Base-by-base conservation (phyloP, 2,888 invertebrate genomes). In the Lampropteryx suffumata region DNA sequence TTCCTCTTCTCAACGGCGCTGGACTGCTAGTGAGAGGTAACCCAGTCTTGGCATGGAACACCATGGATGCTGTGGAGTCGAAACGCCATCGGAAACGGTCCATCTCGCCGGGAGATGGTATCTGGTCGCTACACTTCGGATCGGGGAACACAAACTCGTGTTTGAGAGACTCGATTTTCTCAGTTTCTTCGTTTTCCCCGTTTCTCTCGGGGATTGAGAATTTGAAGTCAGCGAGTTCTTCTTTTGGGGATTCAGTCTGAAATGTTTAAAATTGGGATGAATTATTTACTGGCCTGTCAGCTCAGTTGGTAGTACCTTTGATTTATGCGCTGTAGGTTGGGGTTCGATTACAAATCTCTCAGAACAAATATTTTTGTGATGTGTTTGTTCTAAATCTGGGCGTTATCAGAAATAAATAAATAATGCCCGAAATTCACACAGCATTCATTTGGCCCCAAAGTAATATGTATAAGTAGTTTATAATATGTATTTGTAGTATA, bases 1-100 rank as follows among this genome's bases (percentile, higher is more conserved):
- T 94, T 1, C 95, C 95, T 41, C 94, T 91, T 34, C 96, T 86
- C 55, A 96, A 82, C 0, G 97, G 97, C 1, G 97, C 97, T 0
- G 97, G 97, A 76, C 96, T 96, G 28, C 96, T 96, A 0, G 96
- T 96, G 34, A 96, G 83, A 0, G 97, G 97, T 42, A 97, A 86
- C 0, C 96, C 96, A 9, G 96, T 96, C 64, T 94, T 91, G 21
- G 94, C 92, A 76, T 96, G 95, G 78, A 97, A 97, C 62, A 96
- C 94, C 94, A 96, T 95, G 0, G 94, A 94, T 0, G 96, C 94
- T 0, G 96, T 95, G 37, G 94, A 95, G 65, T 94, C 95, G 67
- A 96, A 88, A 24, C 94, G 93, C 73, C 94, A 93, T 6, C 95
- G 88, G 70, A 96, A 96, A 57, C 92, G 91, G 44, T 94, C 94